phyloP scores from a whole-genome alignment of 1,140 invertebrate genomes.

The Drosophila subpulchrella region DNA sequence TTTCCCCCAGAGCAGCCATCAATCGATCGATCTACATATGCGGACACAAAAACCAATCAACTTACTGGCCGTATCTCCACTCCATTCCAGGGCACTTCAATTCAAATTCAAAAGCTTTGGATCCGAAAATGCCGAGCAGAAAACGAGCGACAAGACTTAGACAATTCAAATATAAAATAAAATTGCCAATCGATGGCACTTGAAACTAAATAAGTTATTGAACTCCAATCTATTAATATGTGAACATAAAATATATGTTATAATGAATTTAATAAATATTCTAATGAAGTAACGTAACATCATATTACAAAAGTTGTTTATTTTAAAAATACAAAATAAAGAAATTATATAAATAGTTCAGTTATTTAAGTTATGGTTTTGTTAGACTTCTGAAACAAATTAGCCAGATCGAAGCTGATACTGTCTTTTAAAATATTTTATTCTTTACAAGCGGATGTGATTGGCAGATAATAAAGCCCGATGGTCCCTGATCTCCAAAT shows the following conservation, averaged over 20 bases:
- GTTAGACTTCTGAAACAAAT: no score
- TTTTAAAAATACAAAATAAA: no score
- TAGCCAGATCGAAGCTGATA: neutral
- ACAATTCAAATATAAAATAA: neutral
- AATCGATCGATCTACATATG: slow-evolving; percentile 43
- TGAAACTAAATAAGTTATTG: neutral
- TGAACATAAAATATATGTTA: neutral
- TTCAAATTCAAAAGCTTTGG: neutral
- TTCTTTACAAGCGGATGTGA: slow-evolving; percentile 7
- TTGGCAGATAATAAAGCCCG: neutral
- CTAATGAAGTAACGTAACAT: no score
- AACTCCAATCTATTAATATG: neutral
- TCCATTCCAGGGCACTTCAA: slow-evolving; percentile 5
- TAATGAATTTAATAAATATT: neutral
- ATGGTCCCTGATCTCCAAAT: slow-evolving; percentile 34
- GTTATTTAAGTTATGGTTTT: no score
- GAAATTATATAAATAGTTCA: no score
- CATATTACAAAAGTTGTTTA: no score
- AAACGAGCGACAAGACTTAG: neutral
- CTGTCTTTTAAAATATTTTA: neutral
- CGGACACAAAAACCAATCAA: slow-evolving; percentile 32
- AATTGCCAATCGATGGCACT: neutral
- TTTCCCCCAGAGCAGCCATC: slow-evolving; percentile 49
- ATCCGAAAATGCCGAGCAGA: neutral
- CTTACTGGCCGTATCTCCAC: slow-evolving; percentile 22